Base-by-base conservation (phyloP, 2,888 invertebrate species). In the Furcula furcula region DNA sequence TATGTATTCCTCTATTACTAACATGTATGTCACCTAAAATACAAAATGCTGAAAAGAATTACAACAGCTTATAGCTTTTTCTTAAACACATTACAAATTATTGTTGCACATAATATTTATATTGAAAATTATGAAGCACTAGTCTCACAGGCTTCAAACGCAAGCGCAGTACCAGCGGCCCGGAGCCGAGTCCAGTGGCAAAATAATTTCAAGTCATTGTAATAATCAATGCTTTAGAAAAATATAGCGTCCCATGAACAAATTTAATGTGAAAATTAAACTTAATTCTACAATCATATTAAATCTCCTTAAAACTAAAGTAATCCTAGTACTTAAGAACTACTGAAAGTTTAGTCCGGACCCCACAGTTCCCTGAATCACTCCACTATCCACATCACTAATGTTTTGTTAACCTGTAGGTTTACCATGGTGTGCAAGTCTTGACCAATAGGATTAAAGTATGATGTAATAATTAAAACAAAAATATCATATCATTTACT, bases 281-380 rank as follows among this genome's bases (percentile, higher is more conserved):
- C 81, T 86, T 83, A 85, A 75, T 71, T 74, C 82, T 85, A 80
- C 79, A 81, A 77, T 82, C 75, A 79, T 84, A 78, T 77, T 75
- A 76, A 82, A 80, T 85, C 79, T 86, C 69, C 85, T 86, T 86
- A 87, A 40, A 36, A 48, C 76, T 84, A 81, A 70, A 64, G 65
- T 76, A 77, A 71, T 65, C 49, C 79, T 84, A 81, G 64, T 62
- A 67, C 83, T 84, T 86, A 83, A 46, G 33, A 68, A 50, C 77
- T 84, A 81, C 42, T 57, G 57, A 56, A 62, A 69, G 63, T 71
- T 73, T 74, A 79, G 81, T 86, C 85, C 85, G 74, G 84, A 83
- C 71, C 58, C 72, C 68, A 71, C 68, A 75, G 74, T 77, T 78
- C 65, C 62, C 65, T 68, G 70, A 71, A 73, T 79, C 84, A 81